phyloP scores from a whole-genome alignment of 1,140 invertebrate genomes.

The Zaprionus vittiger region DNA sequence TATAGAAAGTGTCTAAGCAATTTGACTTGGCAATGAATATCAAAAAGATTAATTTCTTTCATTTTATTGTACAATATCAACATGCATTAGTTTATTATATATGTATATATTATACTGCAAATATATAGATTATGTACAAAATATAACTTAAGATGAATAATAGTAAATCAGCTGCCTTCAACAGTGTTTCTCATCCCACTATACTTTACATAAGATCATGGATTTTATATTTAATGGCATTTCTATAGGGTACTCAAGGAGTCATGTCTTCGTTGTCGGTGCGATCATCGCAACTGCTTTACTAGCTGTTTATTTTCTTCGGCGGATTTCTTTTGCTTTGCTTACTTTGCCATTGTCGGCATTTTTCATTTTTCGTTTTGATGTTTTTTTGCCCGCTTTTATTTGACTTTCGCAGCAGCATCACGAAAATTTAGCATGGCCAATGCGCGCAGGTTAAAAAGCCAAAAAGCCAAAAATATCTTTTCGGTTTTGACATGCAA shows the following conservation, averaged over 20 bases:
- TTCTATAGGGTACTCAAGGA: background rate
- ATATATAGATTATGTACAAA: background rate
- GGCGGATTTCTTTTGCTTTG: constrained; percentile 45
- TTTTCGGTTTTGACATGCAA: constrained; percentile 60
- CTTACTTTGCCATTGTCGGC: constrained; percentile 59
- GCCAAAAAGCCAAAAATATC: constrained; percentile 23
- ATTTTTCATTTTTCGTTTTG: constrained; percentile 69
- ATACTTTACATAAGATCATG: background rate
- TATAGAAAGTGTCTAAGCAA: too few relatives aligned
- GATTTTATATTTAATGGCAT: background rate
- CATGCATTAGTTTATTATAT: background rate
- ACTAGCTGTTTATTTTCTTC: constrained; percentile 27
- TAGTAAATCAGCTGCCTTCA: too few relatives aligned
- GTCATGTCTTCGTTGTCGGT: background rate
- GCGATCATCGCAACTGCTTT: background rate
- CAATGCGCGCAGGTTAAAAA: constrained; percentile 60
- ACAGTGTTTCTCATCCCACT: too few relatives aligned
- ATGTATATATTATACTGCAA: background rate
- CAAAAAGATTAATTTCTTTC: too few relatives aligned
- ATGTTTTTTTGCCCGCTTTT: constrained; percentile 47
- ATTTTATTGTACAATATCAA: too few relatives aligned
- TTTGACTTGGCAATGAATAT: too few relatives aligned
- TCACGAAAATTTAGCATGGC: constrained; percentile 74
- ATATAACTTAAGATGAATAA: background rate
- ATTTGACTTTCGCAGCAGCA: constrained; percentile 75